Evolutionary conservation across 2,113 vertebrate genomes (phyloP).

Genomic region (Monopterus albus): DNA sequence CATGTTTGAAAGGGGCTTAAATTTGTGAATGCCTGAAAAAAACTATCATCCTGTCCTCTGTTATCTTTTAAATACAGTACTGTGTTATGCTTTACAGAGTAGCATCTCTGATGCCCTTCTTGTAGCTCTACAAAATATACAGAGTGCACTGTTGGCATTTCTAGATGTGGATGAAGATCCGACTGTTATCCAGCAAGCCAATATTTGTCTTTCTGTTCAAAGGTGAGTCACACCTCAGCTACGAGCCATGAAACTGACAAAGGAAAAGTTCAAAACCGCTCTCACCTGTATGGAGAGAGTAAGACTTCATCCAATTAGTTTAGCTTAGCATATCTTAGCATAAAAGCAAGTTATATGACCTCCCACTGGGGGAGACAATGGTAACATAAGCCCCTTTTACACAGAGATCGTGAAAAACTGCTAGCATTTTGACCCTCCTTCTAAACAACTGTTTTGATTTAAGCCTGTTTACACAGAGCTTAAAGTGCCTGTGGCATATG

Average conservation of each 20-base stretch:
- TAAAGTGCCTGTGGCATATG: too few relatives aligned
- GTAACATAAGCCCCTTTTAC: too few relatives aligned
- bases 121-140: slow-evolving; percentile 75
- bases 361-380: too few relatives aligned
- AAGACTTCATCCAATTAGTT: too few relatives aligned
- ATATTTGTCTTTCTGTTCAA: slow-evolving; percentile 83
- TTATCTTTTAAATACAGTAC: neutral
- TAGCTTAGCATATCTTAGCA: too few relatives aligned
- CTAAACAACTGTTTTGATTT: too few relatives aligned
- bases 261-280: neutral
- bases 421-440: too few relatives aligned
- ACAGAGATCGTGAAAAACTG: too few relatives aligned
- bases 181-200: slow-evolving; percentile 65
- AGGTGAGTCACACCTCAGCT: slow-evolving; percentile 78
- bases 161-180: slow-evolving; percentile 74
- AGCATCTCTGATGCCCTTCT: slow-evolving; percentile 72
- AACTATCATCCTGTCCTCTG: neutral
- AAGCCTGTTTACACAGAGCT: too few relatives aligned
- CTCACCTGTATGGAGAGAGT: too few relatives aligned
- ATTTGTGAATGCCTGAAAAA: neutral
- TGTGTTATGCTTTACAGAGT: slow-evolving; percentile 57
- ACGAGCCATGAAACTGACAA: neutral
- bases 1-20: too few relatives aligned
- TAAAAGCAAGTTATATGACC: too few relatives aligned
- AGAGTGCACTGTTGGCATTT: slow-evolving; percentile 82